These are phyloP conservation scores for Zosterops borbonicus DNA, from an alignment of 2,113 vertebrate species.

Conservation along the genomic window DNA sequence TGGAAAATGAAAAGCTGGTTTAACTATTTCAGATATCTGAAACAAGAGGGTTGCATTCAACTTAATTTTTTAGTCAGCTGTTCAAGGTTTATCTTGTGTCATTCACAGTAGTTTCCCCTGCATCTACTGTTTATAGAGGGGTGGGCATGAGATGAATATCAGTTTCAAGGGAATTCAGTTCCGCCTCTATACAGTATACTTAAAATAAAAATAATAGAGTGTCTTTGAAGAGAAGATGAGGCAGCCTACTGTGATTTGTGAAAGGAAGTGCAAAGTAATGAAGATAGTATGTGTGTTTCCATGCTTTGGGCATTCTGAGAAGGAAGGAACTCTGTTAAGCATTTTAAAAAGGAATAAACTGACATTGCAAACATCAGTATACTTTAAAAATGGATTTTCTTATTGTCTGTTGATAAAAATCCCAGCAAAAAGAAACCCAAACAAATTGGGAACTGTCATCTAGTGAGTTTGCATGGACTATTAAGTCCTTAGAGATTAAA, in stretches of 20 bases:
- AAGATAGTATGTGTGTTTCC: neutral
- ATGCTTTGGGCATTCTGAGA: neutral
- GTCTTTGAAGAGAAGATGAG: neutral
- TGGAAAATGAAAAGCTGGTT: neutral
- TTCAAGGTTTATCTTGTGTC: neutral
- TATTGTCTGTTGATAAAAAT: neutral
- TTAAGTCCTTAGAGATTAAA: neutral
- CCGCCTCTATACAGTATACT: neutral
- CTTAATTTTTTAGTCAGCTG: neutral
- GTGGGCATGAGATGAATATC: accelerated
- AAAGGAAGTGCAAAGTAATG: neutral
- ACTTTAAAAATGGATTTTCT: neutral
- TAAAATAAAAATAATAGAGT: neutral
- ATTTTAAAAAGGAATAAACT: neutral
- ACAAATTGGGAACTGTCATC: neutral
- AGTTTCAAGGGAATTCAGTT: neutral
- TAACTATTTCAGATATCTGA: neutral
- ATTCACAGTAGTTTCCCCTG: neutral
- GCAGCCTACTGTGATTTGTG: neutral
- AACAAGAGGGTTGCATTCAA: neutral
- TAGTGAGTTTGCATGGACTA: neutral
- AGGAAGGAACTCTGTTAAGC: neutral
- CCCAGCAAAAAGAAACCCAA: neutral
- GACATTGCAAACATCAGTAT: neutral
- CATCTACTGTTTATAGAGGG: neutral